phyloP scores from a whole-genome alignment of 2,797 vertebrate species.

The Gadopsis bispinosus region DNA sequence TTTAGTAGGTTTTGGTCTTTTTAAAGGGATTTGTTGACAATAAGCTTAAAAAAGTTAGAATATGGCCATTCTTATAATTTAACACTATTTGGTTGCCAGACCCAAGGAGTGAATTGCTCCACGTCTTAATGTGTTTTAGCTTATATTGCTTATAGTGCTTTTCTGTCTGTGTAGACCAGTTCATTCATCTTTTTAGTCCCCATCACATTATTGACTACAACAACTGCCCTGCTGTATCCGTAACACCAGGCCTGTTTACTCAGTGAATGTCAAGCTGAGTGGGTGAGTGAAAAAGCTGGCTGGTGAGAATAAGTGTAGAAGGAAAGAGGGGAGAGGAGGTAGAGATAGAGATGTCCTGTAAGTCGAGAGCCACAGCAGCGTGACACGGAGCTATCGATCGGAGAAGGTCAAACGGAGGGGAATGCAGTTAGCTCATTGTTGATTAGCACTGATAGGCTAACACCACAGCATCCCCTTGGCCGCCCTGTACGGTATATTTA shows the following conservation, averaged over 20 bases:
- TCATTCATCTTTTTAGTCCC: conserved; percentile 17
- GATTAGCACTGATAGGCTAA: conserved; percentile 70
- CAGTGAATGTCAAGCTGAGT: conserved; percentile 30
- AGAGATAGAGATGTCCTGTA: conserved; percentile 38
- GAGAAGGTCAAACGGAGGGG: conserved; percentile 68
- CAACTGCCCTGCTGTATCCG: neutral
- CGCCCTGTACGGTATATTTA: conserved; percentile 45
- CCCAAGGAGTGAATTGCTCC: neutral
- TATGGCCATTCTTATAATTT: too few relatives aligned
- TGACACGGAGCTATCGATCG: conserved; percentile 62
- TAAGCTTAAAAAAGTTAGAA: neutral
- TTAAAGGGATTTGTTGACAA: neutral
- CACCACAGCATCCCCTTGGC: conserved; percentile 31
- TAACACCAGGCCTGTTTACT: neutral
- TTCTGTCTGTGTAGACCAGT: neutral
- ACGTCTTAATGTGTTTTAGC: neutral
- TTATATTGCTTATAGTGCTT: neutral
- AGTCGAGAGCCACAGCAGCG: conserved; percentile 24
- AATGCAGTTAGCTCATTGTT: conserved; percentile 69
- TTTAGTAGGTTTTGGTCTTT: neutral
- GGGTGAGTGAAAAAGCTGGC: conserved; percentile 11
- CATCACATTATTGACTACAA: neutral
- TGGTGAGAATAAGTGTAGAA: neutral
- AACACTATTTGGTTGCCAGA: neutral
- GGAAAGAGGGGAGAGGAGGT: neutral